Evolutionary conservation across 2,113 vertebrate genomes (phyloP), one percentile per base, ranked within the genome.

Genomic region (Micromys minutus): DNA sequence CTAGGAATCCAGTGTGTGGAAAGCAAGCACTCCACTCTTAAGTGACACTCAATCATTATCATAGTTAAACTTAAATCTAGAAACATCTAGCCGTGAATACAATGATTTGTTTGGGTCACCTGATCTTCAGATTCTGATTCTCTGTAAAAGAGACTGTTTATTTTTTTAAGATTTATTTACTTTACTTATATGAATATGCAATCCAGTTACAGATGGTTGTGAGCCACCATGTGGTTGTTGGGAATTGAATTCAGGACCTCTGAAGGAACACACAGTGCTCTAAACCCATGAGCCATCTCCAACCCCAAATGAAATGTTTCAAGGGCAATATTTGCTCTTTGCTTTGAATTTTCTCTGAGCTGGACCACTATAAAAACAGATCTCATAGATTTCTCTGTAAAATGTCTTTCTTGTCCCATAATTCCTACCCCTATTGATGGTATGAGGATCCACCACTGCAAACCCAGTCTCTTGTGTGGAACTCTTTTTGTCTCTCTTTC

Each of bases 331-430:
- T 87, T 81, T 87, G 65, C 34, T 65, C 0, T 95, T 93, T 92
- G 65, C 24, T 96, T 95, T 83, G 81, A 77, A 77, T 95, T 90
- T 92, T 94, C 76, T 67, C 31, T 90, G 29, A 77, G 89, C n/a
- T 47, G 24, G 75, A 81, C 24, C 29, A 71, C 9, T 52, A 71
- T n/a, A 50, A 75, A 96, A 90, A 93, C 16, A 67, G 8, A 93
- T 42, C 81, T 77, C 61, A 81, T 67, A 24, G 26, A 94, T 97
- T 94, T 95, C 52, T 93, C 83, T 45, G n/a, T 45, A 34, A 92
- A 59, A 67, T 19, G 55, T 36, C 6, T 59, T 92, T 24, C 22
- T 85, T 42, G 90, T 67, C 31, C 22, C 31, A 5, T 75, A 69
- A 94, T 90, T 81, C 19, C 61, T 86, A 19, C 39, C 47, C 36